Conservation (phyloP, 2,113 vertebrate species). For the Diadophis punctatus region DNA sequence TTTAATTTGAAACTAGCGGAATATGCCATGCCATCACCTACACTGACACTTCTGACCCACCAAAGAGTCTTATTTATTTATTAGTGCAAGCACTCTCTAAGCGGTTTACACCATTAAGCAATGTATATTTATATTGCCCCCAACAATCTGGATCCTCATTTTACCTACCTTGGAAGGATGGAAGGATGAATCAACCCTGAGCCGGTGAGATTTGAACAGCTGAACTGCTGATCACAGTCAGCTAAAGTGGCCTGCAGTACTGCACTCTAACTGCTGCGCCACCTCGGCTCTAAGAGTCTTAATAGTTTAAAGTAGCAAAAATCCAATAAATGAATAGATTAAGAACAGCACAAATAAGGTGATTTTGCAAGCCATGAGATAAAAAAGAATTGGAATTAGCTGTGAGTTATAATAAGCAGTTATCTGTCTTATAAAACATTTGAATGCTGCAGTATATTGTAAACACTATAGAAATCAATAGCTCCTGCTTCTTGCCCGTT, state of each 20-base stretch:
- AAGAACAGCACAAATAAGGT: neutral
- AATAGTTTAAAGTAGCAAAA: neutral
- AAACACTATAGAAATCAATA: neutral
- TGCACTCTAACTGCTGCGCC: too few species aligned
- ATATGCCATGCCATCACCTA: neutral
- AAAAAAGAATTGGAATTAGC: neutral
- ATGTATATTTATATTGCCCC: too few species aligned
- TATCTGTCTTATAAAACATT: neutral
- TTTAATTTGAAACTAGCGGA: neutral
- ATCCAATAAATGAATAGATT: neutral
- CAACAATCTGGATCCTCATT: too few species aligned
- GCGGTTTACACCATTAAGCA: too few species aligned
- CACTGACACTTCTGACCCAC: neutral
- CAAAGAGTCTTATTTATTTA: neutral
- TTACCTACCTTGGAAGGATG: too few species aligned
- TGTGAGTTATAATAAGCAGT: neutral
- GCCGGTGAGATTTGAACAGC: too few species aligned
- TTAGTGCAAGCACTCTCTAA: too few species aligned
- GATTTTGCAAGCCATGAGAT: neutral
- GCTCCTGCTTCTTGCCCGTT: neutral
- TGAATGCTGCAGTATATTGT: too few species aligned
- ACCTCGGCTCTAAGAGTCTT: too few species aligned
- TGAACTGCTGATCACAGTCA: too few species aligned
- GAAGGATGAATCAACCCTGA: too few species aligned
- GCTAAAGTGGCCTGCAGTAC: too few species aligned